Percentiles rank a stretch among this genome's conserved stretches.
Evolutionary conservation across 2,113 vertebrate species (phyloP).

Genomic region (Sarotherodon lohbergeri): DNA sequence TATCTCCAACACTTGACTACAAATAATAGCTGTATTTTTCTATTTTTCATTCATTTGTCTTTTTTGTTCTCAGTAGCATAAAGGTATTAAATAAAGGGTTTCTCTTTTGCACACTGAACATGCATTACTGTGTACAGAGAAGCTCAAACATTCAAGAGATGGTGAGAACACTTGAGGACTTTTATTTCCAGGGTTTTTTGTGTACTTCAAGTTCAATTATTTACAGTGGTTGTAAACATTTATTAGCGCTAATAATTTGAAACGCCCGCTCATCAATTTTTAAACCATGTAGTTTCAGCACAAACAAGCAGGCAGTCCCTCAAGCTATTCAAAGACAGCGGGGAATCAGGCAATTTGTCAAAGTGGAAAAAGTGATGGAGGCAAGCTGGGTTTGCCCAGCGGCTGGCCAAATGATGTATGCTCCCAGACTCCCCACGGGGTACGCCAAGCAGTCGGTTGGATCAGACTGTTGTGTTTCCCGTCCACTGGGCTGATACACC

Average conservation of each 20-base stretch:
- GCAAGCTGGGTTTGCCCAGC: slow-evolving; percentile 28
- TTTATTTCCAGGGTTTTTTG: background rate
- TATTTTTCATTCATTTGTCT: background rate
- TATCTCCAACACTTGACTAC: background rate
- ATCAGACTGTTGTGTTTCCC: slow-evolving; percentile 19
- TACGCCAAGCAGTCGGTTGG: background rate
- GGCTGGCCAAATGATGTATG: slow-evolving; percentile 29
- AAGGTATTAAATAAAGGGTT: background rate
- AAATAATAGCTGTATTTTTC: background rate
- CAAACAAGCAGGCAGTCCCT: slow-evolving; percentile 31
- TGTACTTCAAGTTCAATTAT: background rate
- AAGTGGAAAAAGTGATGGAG: slow-evolving; percentile 48
- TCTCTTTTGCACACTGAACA: background rate
- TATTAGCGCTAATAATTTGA: background rate
- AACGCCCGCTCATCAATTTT: slow-evolving; percentile 13
- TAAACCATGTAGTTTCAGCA: background rate
- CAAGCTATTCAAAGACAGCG: slow-evolving; percentile 21
- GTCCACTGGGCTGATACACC: background rate
- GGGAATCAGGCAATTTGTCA: slow-evolving; percentile 10
- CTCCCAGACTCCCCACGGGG: slow-evolving; percentile 28
- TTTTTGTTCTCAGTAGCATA: background rate
- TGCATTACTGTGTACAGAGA: background rate
- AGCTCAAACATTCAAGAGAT: background rate
- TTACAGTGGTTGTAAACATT: slow-evolving; percentile 6
- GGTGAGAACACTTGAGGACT: background rate